Conservation (phyloP, 2,888 invertebrate species). For the Conistra vaccinii region DNA sequence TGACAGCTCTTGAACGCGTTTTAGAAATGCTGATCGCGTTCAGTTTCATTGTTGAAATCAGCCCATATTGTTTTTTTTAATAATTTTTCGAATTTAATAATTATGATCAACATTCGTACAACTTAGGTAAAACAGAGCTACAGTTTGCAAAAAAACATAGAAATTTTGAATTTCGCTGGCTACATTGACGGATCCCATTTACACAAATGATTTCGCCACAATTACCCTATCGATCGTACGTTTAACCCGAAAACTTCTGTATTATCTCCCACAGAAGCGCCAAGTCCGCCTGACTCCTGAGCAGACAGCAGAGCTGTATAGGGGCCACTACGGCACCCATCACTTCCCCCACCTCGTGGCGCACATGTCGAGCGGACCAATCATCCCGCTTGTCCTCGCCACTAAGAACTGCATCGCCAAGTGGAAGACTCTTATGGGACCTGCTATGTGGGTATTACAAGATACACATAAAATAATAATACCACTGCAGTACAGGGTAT, state of each 20-base stretch:
- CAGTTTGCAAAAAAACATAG: neutral
- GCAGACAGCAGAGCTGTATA: constrained; percentile 96
- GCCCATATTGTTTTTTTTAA: neutral
- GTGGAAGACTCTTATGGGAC: constrained; percentile 94
- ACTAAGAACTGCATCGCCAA: constrained; percentile 93
- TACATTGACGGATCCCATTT: neutral
- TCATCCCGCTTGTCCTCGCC: constrained; percentile 93
- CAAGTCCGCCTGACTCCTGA: constrained; percentile 94
- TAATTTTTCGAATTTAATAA: neutral
- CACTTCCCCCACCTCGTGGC: constrained; percentile 95
- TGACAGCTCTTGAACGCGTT: too few species aligned
- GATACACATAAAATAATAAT: neutral
- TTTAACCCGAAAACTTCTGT: neutral
- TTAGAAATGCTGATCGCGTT: too few species aligned
- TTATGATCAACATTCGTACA: neutral
- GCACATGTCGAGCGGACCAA: constrained; percentile 94
- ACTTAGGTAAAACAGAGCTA: neutral
- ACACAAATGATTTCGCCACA: neutral
- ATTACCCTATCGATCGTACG: neutral
- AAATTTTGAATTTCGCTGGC: neutral
- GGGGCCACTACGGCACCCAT: constrained; percentile 93
- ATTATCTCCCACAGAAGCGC: constrained; percentile 88
- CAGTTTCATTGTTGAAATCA: too few species aligned
- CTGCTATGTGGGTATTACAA: constrained; percentile 84
- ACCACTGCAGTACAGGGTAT: too few species aligned